Percentiles rank a stretch among this genome's conserved stretches.
Evolutionary conservation across 2,113 vertebrate species (phyloP).

Genomic region (Hystrix brachyura): DNA sequence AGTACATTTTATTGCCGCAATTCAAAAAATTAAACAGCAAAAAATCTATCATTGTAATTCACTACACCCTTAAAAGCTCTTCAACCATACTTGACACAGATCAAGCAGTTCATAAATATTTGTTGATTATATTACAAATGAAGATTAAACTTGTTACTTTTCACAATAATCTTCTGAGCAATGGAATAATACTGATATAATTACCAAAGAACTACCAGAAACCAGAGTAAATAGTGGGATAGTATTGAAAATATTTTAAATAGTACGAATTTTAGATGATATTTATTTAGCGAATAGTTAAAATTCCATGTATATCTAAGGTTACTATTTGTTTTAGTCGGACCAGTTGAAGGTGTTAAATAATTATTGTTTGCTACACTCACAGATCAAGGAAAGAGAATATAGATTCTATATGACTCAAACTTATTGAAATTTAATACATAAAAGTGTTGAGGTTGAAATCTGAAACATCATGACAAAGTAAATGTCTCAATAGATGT

Average conservation of each 20-base stretch:
- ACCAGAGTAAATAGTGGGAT: not conserved
- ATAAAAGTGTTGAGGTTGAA: not conserved
- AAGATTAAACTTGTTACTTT: not conserved
- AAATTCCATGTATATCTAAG: not conserved
- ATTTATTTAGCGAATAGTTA: not conserved
- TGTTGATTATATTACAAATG: constrained; percentile 33
- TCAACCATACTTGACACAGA: not conserved
- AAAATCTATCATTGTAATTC: not conserved
- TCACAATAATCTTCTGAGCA: constrained; percentile 4
- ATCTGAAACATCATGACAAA: not conserved
- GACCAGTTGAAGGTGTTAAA: not conserved
- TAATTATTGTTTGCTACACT: not conserved
- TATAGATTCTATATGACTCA: not conserved
- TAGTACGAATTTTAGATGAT: not conserved
- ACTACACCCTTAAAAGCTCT: not conserved
- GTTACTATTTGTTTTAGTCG: not conserved
- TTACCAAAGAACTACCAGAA: not conserved
- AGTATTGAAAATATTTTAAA: not conserved
- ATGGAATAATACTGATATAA: not conserved
- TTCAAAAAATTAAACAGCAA: not conserved
- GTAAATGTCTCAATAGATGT: not conserved
- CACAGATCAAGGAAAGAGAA: not conserved
- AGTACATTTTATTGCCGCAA: not conserved
- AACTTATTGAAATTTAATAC: not conserved
- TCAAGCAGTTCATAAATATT: not conserved